Evolutionary conservation across 2,888 invertebrate species (phyloP).

Genomic region (Tethea ocularis): DNA sequence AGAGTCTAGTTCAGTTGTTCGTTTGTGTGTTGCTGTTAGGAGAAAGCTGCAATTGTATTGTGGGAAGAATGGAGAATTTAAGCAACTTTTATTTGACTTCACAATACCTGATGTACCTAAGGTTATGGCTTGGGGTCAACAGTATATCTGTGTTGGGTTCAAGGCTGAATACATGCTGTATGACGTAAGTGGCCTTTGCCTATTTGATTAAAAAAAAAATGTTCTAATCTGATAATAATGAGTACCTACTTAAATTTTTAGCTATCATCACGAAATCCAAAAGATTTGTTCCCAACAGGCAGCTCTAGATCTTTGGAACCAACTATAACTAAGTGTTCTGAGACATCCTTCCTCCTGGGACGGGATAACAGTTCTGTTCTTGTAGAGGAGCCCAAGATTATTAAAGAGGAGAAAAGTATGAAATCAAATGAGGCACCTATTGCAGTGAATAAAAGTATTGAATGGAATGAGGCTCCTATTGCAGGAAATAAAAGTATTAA

Average conservation of each 20-base stretch:
- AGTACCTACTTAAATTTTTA: constrained; percentile 32
- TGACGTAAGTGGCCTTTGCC: constrained; percentile 81
- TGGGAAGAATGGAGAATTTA: constrained; percentile 93
- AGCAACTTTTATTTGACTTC: constrained; percentile 88
- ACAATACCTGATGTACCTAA: constrained; percentile 91
- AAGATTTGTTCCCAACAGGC: constrained; percentile 94
- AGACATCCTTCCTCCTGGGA: constrained; percentile 91
- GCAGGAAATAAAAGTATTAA: constrained; percentile 86
- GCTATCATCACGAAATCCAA: constrained; percentile 85
- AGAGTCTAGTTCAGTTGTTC: constrained; percentile 89
- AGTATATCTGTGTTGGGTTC: constrained; percentile 94
- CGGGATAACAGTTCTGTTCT: constrained; percentile 94
- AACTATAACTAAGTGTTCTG: constrained; percentile 90
- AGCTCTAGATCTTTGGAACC: constrained; percentile 91
- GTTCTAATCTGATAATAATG: no score
- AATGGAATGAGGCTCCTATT: constrained; percentile 89
- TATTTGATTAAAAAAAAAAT: no score
- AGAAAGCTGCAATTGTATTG: constrained; percentile 93
- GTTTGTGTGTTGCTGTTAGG: constrained; percentile 94
- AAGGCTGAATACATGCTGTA: constrained; percentile 91
- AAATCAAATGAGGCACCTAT: constrained; percentile 92
- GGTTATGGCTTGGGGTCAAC: constrained; percentile 91
- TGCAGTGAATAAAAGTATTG: constrained; percentile 87
- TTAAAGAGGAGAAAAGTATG: constrained; percentile 86
- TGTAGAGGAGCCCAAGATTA: constrained; percentile 88